Conservation (phyloP, 2,113 vertebrate genomes). For the Chaetorhynchus papuensis region DNA sequence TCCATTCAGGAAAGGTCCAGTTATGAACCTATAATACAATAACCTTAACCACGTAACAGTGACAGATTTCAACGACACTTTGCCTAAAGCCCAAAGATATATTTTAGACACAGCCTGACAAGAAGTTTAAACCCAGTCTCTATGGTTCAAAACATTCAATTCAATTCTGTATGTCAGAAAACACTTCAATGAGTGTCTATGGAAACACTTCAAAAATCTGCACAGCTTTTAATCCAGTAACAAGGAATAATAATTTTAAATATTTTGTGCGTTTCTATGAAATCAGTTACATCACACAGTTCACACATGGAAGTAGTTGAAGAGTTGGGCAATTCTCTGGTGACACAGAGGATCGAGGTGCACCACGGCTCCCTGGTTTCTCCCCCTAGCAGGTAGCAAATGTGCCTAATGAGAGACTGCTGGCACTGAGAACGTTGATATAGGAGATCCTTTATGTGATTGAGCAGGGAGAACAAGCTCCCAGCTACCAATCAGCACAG, state of each 20-base stretch:
- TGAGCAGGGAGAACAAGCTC: neutral
- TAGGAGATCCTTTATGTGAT: neutral
- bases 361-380: neutral
- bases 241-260: neutral
- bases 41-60: neutral
- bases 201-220: neutral
- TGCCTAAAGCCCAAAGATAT: neutral
- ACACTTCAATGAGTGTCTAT: neutral
- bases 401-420: fast-evolving
- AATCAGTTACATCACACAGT: neutral
- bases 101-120: neutral
- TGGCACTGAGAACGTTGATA: neutral
- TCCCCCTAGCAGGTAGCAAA: neutral
- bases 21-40: neutral
- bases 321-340: neutral
- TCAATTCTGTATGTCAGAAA: neutral
- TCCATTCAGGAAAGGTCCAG: neutral
- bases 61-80: neutral
- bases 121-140: neutral
- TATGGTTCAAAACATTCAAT: neutral
- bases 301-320: neutral
- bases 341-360: neutral
- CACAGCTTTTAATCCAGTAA: neutral
- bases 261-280: neutral
- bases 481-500: neutral